These are phyloP conservation scores for Podabrus alpinus DNA, from an alignment of 2,888 invertebrate genomes.

Conservation along the genomic window DNA sequence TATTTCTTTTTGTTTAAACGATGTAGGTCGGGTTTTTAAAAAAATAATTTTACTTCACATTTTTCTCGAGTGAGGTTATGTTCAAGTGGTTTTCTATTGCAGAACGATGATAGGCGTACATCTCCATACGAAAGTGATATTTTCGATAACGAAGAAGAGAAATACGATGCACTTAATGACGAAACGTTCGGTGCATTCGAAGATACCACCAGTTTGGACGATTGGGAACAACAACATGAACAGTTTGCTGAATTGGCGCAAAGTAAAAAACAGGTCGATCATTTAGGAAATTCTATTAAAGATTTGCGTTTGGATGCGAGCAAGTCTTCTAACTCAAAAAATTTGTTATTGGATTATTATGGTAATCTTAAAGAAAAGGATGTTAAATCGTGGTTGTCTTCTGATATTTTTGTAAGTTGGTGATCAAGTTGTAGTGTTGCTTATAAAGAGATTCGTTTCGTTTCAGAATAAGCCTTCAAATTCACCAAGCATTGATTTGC, in stretches of 20 bases:
- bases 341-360: background rate
- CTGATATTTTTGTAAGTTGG: background rate
- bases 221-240: conserved; percentile 77
- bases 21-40: conserved; percentile 59
- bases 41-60: background rate
- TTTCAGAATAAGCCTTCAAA: conserved; percentile 11
- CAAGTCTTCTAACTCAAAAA: background rate
- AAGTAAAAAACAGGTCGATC: conserved; percentile 51
- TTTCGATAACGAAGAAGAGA: conserved; percentile 72
- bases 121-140: conserved; percentile 65
- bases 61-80: conserved; percentile 7
- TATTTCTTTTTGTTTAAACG: conserved; percentile 84
- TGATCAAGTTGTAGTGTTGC: background rate
- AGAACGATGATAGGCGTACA: conserved; percentile 48
- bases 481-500: background rate
- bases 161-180: conserved; percentile 90
- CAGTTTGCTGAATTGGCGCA: conserved; percentile 67
- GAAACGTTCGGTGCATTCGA: conserved; percentile 87
- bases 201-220: conserved; percentile 58
- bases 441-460: background rate
- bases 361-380: background rate
- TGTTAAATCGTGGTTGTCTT: background rate
- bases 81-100: conserved; percentile 27
- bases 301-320: background rate
- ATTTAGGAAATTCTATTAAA: conserved; percentile 41